phyloP scores from a whole-genome alignment of 2,888 invertebrate genomes.

The Mantis religiosa region DNA sequence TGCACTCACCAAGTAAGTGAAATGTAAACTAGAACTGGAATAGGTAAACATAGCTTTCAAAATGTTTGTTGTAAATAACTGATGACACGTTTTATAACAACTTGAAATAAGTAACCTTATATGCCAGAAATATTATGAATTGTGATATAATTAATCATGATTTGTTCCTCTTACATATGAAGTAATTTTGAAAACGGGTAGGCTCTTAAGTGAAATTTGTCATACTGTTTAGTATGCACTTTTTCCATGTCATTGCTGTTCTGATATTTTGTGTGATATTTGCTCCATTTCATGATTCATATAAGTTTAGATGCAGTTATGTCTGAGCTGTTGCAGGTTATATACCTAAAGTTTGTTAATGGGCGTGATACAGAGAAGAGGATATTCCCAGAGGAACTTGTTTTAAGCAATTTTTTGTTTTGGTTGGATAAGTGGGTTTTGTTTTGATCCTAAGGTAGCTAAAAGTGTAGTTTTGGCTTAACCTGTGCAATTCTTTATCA shows the following conservation, averaged over 20 bases:
- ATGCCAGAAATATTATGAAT: no score
- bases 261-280: background rate
- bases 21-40: background rate
- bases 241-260: background rate
- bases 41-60: background rate
- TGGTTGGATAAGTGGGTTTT: background rate
- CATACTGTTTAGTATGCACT: background rate
- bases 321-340: background rate
- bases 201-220: background rate
- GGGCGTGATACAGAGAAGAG: background rate
- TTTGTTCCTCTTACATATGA: no score
- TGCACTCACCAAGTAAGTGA: background rate
- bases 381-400: background rate
- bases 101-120: background rate
- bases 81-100: background rate
- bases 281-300: background rate
- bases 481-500: background rate
- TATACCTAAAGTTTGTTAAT: background rate
- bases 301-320: background rate
- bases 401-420: background rate
- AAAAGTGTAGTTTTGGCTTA: background rate
- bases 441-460: background rate
- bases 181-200: no score
- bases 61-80: background rate
- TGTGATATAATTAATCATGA: no score